These are phyloP conservation scores for Drosophila niveifrons DNA, from an alignment of 2,888 invertebrate species.

Conservation along the genomic window DNA sequence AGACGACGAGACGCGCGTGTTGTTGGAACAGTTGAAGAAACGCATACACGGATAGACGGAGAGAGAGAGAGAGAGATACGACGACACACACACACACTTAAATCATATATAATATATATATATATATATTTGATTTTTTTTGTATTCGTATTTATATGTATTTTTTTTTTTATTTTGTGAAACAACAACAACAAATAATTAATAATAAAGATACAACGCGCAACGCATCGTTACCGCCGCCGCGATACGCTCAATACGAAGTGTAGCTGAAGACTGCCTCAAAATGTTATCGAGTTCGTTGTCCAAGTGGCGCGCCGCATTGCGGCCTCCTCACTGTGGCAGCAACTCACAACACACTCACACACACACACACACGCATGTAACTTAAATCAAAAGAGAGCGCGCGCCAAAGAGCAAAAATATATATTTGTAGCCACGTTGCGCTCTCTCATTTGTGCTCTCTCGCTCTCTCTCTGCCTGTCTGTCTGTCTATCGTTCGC, in stretches of 20 bases:
- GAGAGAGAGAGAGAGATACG: constrained; percentile 9
- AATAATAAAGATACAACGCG: constrained; percentile 81
- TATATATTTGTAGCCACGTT: constrained; percentile 31
- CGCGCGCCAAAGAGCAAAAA: constrained; percentile 39
- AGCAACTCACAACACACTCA: constrained; percentile 54
- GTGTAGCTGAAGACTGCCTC: constrained; percentile 86
- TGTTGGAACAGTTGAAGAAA: constrained; percentile 44
- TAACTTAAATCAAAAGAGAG: constrained; percentile 37
- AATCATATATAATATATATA: constrained; percentile 55
- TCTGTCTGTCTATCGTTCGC: constrained; percentile 1
- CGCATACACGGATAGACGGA: constrained; percentile 47
- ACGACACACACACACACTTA: constrained; percentile 35
- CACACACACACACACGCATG: constrained; percentile 6
- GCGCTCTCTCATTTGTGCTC: constrained; percentile 32
- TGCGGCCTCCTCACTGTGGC: constrained; percentile 70
- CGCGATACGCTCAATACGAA: constrained; percentile 86
- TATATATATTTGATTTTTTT: constrained; percentile 27
- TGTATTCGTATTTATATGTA: constrained; percentile 5
- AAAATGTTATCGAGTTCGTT: constrained; percentile 86
- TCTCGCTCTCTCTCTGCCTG: constrained; percentile 3
- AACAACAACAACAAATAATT: constrained; percentile 82
- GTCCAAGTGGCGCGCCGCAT: constrained; percentile 79
- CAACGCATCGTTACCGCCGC: constrained; percentile 83
- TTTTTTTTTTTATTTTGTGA: constrained; percentile 37
- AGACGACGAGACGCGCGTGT: constrained; percentile 37